Evolutionary conservation across 30 jellyfish, hydroid and myxozoan genomes (phyloP).

Genomic region (Cassiopea xamachana): DNA sequence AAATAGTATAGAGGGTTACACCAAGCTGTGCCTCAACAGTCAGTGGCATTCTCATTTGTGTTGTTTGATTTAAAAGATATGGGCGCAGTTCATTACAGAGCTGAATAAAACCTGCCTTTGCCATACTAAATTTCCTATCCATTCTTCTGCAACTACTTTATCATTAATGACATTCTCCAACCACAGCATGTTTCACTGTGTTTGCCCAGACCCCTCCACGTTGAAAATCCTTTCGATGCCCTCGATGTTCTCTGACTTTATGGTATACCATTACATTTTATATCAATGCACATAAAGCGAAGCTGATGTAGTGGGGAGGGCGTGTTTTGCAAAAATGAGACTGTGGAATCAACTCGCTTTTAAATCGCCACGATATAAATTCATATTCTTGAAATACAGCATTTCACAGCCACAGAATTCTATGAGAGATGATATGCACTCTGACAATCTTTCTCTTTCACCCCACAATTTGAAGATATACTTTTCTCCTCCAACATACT

Average conservation of each 20-base stretch:
- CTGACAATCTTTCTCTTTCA: neutral
- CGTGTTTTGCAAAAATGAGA: too few species aligned
- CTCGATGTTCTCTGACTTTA: too few species aligned
- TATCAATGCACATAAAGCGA: too few species aligned
- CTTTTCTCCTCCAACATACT: neutral
- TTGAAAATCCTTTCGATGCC: too few species aligned
- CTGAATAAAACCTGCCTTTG: constrained; percentile 16
- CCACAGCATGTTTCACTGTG: too few species aligned
- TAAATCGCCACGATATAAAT: neutral
- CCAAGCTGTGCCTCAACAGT: constrained; percentile 57
- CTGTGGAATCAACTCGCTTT: neutral
- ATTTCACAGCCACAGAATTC: neutral
- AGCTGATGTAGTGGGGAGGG: too few species aligned
- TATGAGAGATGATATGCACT: neutral
- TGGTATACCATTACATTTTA: too few species aligned
- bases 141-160: constrained; percentile 32
- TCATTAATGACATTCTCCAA: neutral
- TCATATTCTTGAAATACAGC: neutral
- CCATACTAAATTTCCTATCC: constrained; percentile 50
- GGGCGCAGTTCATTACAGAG: constrained; percentile 28
- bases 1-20: constrained; percentile 32
- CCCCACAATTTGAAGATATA: neutral
- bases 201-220: too few species aligned
- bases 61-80: constrained; percentile 18
- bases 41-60: constrained; percentile 19